These are phyloP conservation scores for Chelonus formosanus DNA, from an alignment of 2,888 invertebrate species.

Conservation along the genomic window DNA sequence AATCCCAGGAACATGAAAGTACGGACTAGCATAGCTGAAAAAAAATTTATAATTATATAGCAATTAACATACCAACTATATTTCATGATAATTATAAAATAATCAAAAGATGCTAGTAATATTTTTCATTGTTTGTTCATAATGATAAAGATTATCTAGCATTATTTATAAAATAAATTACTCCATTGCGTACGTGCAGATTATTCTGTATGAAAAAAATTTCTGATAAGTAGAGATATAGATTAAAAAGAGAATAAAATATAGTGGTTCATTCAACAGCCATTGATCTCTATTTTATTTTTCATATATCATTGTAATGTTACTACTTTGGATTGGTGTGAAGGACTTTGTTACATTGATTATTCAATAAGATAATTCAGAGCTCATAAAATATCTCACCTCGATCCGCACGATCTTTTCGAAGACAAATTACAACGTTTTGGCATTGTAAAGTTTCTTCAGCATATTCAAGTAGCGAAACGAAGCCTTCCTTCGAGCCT, in stretches of 20 bases:
- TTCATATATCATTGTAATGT: no score
- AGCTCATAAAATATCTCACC: conserved; percentile 58
- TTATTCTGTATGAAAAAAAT: no score
- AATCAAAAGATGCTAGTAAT: not conserved
- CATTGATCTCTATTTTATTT: no score
- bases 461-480: conserved; percentile 92
- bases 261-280: no score
- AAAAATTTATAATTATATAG: conserved; percentile 30
- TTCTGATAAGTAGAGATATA: no score
- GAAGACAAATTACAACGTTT: conserved; percentile 82
- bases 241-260: no score
- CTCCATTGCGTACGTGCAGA: no score
- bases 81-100: not conserved
- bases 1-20: conserved; percentile 99
- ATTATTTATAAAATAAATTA: no score
- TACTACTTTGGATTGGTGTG: not conserved
- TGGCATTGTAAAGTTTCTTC: conserved; percentile 89
- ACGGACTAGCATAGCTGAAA: conserved; percentile 81
- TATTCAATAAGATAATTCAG: not conserved
- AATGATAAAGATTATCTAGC: no score
- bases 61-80: not conserved
- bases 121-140: not conserved
- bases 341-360: not conserved
- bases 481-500: conserved; percentile 94
- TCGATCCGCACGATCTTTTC: conserved; percentile 84